Base-by-base conservation (phyloP, 1,140 invertebrate genomes). In the Cydia fagiglandana region DNA sequence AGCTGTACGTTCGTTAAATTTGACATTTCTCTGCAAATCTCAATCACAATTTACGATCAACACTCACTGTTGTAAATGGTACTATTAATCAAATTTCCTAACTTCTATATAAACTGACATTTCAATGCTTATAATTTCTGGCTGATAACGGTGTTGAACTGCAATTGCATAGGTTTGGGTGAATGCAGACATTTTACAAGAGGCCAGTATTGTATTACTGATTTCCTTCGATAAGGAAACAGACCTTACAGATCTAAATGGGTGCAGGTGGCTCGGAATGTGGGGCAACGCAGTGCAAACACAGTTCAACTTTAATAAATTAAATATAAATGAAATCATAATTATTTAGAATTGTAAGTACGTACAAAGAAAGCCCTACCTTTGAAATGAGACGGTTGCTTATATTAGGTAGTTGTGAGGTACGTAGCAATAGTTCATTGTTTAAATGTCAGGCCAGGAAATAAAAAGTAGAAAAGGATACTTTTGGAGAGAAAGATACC, bases 61-160 rank as follows among this genome's bases (percentile, higher is more conserved):
- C 13, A 70, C 38, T 41, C 15, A 41, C n/a, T n/a, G 17, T 24
- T 41, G 38, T 24, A n/a, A 41, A 41, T 70, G 66, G 66, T 12
- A 10, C 24, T 10, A 70, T 70, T 38, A 70, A 70, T 70, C 66
- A 38, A 70, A 41, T 70, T 70, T 70, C 66, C 38, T 20, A 70
- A 70, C 66, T 41, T 38, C 4, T 17, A 70, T 70, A 20, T 12
- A 70, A 38, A 45, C 12, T 17, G 66, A 70, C 66, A 38, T 7
- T 38, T 70, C 7, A 70, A 38, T 34, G 15, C 66, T 70, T 61
- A 61, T 61, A 9, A 66, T 38, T 34, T 38, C 64, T 15, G 12
- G 34, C 30, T 70, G 17, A 45, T 70, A 41, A 70, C 30, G 30
- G 9, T 24, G 20, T 70, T 41, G 5, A 38, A 41, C n/a, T 17